A percentile compares a stretch with the other conserved stretches of the same genome.
These are phyloP conservation scores for Corythaixoides concolor DNA, from an alignment of 2,113 vertebrate genomes.

Conservation along the genomic window DNA sequence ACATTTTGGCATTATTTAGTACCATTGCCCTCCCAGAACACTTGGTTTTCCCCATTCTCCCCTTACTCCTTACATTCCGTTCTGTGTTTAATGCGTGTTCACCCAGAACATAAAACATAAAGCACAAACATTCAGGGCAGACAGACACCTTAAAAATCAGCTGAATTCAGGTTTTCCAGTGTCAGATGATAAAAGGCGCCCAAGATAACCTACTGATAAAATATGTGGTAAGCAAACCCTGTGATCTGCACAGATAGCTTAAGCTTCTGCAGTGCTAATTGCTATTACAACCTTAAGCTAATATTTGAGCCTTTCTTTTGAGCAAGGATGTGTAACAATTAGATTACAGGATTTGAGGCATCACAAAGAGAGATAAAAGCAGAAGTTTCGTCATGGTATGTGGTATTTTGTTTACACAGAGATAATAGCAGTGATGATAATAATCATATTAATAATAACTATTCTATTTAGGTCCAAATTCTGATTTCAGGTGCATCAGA, in stretches of 20 bases:
- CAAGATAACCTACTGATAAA: background rate
- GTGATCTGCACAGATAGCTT: conserved; percentile 48
- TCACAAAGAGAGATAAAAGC: conserved; percentile 55
- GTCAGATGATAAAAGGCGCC: background rate
- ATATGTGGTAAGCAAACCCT: conserved; percentile 17
- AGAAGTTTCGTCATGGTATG: conserved; percentile 17
- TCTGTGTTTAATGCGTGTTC: background rate
- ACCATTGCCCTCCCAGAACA: background rate
- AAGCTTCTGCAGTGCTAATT: conserved; percentile 63
- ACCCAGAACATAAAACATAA: background rate
- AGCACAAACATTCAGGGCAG: background rate
- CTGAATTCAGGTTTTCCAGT: background rate
- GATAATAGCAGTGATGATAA: background rate
- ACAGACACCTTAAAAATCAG: background rate
- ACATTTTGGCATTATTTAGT: background rate
- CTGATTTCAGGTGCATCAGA: background rate
- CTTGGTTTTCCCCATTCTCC: background rate
- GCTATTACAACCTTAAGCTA: conserved; percentile 64
- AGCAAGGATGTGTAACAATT: conserved; percentile 67
- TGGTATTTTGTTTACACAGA: conserved; percentile 41
- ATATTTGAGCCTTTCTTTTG: conserved; percentile 66
- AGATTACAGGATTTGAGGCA: conserved; percentile 68
- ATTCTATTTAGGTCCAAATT: background rate
- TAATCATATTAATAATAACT: background rate
- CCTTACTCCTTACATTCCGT: background rate